Conservation (phyloP, 1,140 invertebrate genomes). For the Drosophila teissieri region DNA sequence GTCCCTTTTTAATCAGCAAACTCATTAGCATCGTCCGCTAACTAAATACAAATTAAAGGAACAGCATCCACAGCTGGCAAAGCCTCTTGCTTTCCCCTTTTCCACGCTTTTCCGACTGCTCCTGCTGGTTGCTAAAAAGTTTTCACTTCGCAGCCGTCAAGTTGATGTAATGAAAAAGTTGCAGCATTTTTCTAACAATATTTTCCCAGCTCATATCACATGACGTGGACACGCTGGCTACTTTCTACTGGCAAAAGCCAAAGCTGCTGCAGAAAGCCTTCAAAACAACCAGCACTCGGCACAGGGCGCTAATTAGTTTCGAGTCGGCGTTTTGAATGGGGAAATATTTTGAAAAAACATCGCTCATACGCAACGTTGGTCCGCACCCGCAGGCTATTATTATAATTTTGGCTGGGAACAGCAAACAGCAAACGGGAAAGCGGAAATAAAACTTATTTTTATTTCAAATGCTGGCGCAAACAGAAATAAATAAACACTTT, state of each 20-base stretch:
- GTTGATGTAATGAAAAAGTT: slow-evolving; percentile 78
- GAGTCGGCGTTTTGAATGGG: slow-evolving; percentile 29
- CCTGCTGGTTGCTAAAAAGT: slow-evolving; percentile 53
- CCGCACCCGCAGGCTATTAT: slow-evolving; percentile 48
- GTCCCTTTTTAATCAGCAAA: slow-evolving; percentile 64
- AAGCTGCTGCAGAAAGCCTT: slow-evolving; percentile 23
- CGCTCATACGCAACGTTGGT: slow-evolving; percentile 62
- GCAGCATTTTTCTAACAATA: slow-evolving; percentile 61
- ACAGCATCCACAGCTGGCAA: slow-evolving; percentile 26
- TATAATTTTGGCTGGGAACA: slow-evolving; percentile 41
- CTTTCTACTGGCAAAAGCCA: background rate
- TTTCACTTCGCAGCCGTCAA: slow-evolving; percentile 64
- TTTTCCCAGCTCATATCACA: slow-evolving; percentile 72
- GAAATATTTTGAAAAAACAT: slow-evolving; percentile 28
- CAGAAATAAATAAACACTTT: slow-evolving; percentile 51
- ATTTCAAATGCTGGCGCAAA: slow-evolving; percentile 48
- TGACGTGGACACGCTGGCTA: slow-evolving; percentile 49
- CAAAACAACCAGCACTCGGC: slow-evolving; percentile 39
- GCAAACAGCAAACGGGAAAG: slow-evolving; percentile 2
- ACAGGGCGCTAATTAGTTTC: slow-evolving; percentile 69
- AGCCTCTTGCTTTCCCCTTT: background rate
- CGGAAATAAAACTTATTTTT: slow-evolving; percentile 19
- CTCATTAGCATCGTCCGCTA: slow-evolving; percentile 63
- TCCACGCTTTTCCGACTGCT: slow-evolving; percentile 5
- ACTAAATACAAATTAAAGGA: slow-evolving; percentile 64